A percentile compares a stretch with the other conserved stretches of the same genome.
phyloP scores from a whole-genome alignment of 2,797 vertebrate genomes.

The Coendou prehensilis region DNA sequence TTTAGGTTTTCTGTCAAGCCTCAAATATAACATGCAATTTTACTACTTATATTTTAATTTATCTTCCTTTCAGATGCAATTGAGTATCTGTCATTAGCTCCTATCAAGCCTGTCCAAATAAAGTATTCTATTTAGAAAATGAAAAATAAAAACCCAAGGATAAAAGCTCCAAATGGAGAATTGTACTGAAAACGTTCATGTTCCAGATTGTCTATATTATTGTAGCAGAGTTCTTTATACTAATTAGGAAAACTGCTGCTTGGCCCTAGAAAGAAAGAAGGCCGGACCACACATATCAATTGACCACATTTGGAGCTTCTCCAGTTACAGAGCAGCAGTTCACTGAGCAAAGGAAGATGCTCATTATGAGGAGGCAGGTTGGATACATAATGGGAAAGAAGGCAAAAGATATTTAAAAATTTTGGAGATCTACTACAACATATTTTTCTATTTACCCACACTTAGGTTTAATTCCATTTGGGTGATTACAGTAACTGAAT shows the following conservation, averaged over 20 bases:
- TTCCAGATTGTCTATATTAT: background rate
- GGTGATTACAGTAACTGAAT: background rate
- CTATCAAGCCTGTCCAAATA: conserved; percentile 55
- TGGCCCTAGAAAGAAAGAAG: background rate
- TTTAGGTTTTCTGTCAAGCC: background rate
- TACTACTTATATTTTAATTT: conserved; percentile 72
- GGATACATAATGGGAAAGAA: background rate
- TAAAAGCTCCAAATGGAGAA: background rate
- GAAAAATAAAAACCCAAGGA: background rate
- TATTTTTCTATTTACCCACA: background rate
- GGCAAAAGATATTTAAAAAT: background rate
- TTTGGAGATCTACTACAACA: background rate
- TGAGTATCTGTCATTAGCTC: conserved; percentile 62
- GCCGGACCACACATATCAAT: background rate
- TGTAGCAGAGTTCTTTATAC: background rate
- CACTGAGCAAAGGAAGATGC: background rate
- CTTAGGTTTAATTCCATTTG: background rate
- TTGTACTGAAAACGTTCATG: background rate
- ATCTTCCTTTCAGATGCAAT: conserved; percentile 58
- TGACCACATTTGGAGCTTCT: background rate
- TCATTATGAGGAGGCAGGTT: background rate
- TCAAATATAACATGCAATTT: conserved; percentile 34
- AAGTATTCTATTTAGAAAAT: conserved; percentile 73
- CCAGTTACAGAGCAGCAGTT: background rate
- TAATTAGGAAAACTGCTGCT: background rate